Evolutionary conservation across 1,140 invertebrate genomes (phyloP).

Genomic region (Tetramorium alpestre): DNA sequence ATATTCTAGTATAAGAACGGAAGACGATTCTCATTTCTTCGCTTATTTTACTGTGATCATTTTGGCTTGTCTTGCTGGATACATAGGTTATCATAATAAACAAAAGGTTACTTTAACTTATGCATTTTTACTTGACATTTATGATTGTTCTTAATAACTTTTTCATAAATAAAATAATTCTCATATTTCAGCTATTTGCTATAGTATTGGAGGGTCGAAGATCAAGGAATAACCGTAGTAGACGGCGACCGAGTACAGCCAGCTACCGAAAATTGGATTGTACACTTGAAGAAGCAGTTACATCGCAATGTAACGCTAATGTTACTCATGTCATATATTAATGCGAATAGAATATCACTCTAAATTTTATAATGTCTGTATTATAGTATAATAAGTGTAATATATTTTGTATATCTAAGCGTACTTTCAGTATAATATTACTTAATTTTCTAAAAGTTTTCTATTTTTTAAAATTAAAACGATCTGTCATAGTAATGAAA

Average conservation of each 20-base stretch:
- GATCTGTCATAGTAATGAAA: neutral
- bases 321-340: slow-evolving; percentile 85
- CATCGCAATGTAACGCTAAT: slow-evolving; percentile 85
- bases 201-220: slow-evolving; percentile 87
- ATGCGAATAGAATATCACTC: slow-evolving; percentile 63
- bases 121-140: neutral
- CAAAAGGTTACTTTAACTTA: slow-evolving; percentile 86
- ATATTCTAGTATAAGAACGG: slow-evolving; percentile 57
- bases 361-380: slow-evolving; percentile 63
- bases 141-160: neutral
- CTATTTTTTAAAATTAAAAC: neutral
- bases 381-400: slow-evolving; percentile 70
- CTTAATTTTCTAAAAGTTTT: slow-evolving; percentile 63
- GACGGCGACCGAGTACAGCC: slow-evolving; percentile 86
- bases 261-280: slow-evolving; percentile 88
- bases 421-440: slow-evolving; percentile 57
- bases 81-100: slow-evolving; percentile 89
- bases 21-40: slow-evolving; percentile 88
- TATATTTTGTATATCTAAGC: slow-evolving; percentile 70
- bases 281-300: slow-evolving; percentile 88
- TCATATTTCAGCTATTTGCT: slow-evolving; percentile 86
- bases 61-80: slow-evolving; percentile 87
- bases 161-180: neutral
- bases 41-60: slow-evolving; percentile 88
- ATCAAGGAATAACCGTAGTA: slow-evolving; percentile 82